phyloP scores from a whole-genome alignment of 2,797 vertebrate genomes.

The Micrastur ruficollis region DNA sequence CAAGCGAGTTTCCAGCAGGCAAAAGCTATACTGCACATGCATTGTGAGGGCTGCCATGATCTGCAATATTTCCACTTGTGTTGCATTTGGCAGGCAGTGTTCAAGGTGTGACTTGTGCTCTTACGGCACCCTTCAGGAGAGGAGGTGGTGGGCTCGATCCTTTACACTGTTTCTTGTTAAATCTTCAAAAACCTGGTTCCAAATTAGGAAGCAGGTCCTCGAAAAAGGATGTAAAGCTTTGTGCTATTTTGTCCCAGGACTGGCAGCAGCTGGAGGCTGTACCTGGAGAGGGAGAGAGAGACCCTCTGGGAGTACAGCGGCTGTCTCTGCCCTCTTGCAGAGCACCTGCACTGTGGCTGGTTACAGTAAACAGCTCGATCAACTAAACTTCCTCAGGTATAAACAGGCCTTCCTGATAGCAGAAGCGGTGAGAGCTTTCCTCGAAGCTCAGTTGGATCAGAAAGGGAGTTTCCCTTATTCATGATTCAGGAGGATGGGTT shows the following conservation, averaged over 20 bases:
- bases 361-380: not conserved
- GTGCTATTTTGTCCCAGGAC: fast-evolving
- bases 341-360: not conserved
- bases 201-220: not conserved
- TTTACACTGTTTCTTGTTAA: not conserved
- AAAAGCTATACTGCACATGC: not conserved
- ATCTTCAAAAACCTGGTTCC: not conserved
- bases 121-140: not conserved
- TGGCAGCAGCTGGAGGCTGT: not conserved
- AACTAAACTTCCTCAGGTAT: not conserved
- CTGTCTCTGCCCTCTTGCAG: not conserved
- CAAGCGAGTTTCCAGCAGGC: not conserved
- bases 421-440: not conserved
- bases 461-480: not conserved
- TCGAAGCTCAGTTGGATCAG: not conserved
- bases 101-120: not conserved
- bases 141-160: not conserved
- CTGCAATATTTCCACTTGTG: too few species aligned
- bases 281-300: not conserved
- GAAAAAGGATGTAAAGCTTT: not conserved
- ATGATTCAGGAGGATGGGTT: not conserved
- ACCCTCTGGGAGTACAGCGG: not conserved
- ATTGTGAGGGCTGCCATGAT: fast-evolving
- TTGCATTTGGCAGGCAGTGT: not conserved
- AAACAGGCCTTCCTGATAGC: not conserved